These are phyloP conservation scores for Leucania comma DNA, from an alignment of 2,888 invertebrate genomes.

Conservation along the genomic window DNA sequence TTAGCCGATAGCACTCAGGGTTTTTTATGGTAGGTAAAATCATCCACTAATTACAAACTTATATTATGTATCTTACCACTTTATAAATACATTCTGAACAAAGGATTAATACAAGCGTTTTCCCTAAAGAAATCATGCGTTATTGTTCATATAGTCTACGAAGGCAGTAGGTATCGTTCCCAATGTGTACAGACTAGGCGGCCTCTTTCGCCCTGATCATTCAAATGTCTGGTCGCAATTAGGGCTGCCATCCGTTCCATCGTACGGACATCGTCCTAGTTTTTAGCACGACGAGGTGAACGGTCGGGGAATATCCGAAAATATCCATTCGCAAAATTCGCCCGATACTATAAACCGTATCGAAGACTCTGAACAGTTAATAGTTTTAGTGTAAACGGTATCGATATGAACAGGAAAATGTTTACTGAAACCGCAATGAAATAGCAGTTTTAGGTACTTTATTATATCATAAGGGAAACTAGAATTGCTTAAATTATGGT, in stretches of 20 bases:
- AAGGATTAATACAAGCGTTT: conserved; percentile 7
- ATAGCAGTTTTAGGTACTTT: conserved; percentile 41
- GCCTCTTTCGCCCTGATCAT: conserved; percentile 71
- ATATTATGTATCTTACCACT: no score
- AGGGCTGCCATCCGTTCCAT: conserved; percentile 72
- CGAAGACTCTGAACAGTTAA: conserved; percentile 50
- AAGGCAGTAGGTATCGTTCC: conserved; percentile 45
- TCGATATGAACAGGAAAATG: conserved; percentile 61
- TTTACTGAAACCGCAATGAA: conserved; percentile 56
- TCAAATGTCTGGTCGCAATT: conserved; percentile 67
- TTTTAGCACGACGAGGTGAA: conserved; percentile 71
- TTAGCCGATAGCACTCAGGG: no score
- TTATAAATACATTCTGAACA: not conserved
- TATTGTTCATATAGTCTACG: conserved; percentile 31
- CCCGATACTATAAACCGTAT: conserved; percentile 53
- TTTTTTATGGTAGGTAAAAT: no score
- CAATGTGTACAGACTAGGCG: conserved; percentile 52
- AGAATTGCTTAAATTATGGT: conserved; percentile 51
- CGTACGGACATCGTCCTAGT: conserved; percentile 71
- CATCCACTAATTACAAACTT: no score
- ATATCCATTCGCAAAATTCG: conserved; percentile 61
- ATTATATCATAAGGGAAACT: conserved; percentile 36
- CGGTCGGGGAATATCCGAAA: conserved; percentile 67
- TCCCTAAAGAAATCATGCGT: conserved; percentile 10
- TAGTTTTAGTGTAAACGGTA: conserved; percentile 59